Base-by-base conservation (phyloP, 1,140 invertebrate species). In the Thaumatotibia leucotreta region DNA sequence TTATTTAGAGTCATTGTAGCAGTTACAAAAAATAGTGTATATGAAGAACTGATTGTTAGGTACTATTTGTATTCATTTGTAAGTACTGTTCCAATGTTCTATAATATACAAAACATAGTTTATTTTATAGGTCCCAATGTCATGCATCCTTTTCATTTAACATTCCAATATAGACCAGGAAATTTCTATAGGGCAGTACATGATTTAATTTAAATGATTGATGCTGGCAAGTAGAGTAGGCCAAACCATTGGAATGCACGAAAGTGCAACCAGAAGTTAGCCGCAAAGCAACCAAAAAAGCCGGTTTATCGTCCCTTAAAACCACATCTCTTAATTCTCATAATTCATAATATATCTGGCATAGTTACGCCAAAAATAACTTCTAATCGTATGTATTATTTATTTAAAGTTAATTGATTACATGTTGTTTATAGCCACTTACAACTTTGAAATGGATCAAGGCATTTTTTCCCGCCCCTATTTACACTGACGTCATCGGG, bases 401-500 rank as follows among this genome's bases (percentile, higher is more conserved):
- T 14, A 45, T 45, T 20, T 8, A 45, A 20, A 45, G 17, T 20
- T 45, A 45, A 45, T 45, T 45, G 39, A 45, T 45, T 9, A 45
- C 17, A 20, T 20, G 17, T 45, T 45, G 39, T 45, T 45, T 45
- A 45, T 17, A 17, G 20, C 8, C 8, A 20, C 8, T 20, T 45
- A 45, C 14, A 45, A 45, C 39, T 45, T 45, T 45, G 39, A 20
- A 45, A 8, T 8, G 52, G 1, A 14, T 27, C 24, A 58, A 58
- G 52, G 52, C 24, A 11, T 14, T 27, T 2, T 14, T 49, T 14
- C n/a, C 52, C 24, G 23, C 52, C 52, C 23, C n/a, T 58, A 27
- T 29, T 14, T 14, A 64, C 2, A 32, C 61, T 79, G 70, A 77
- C 75, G 76, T 79, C 79, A 75, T 63, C 64, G 45, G 69, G 67